Evolutionary conservation across 2,113 vertebrate species (phyloP), one percentile per base, ranked within the genome.

Genomic region (Gymnobelideus leadbeateri): DNA sequence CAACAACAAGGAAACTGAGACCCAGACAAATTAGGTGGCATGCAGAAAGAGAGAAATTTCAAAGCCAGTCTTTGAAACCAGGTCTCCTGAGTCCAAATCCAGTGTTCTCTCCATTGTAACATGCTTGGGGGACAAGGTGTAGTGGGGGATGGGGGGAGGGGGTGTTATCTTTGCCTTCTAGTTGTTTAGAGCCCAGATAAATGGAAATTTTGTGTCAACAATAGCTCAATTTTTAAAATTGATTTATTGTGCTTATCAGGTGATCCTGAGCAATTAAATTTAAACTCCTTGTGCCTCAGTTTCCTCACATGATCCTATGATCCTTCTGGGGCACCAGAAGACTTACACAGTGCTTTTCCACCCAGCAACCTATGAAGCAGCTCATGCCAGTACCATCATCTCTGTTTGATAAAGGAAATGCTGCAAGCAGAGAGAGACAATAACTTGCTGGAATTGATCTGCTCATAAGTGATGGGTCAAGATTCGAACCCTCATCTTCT

Each of bases 71-170:
- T 68, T 14, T 68, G 57, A 68, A 37, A 28, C 57, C 12, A 37
- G 57, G 3, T 37, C 57, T 28, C 37, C 57, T 37, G 31, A 68
- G 55, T 28, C 25, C 55, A 57, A 57, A 68, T 37, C 28, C 37
- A 68, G 57, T 68, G 31, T 37, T 68, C 3, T 68, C 57, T 37
- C 10, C 10, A 68, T 37, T 14, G 11, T 55, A 14, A 68, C 57
- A 68, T 37, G 11, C 28, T 68, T 68, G 31, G 57, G 26, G 55
- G 9, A 51, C 51, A 51, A 12, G 8, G 51, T 49, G 47, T 49
- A 4, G 47, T 49, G 8, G 25, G 24, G 24, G 16, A 1, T 2
- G 16, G 37, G 0, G 25, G 24, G 24, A 5, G 7, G 5, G 16
- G 12, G 37, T 5, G 7, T 43, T 84, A 84, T 43, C n/a, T 43